Percentiles rank a stretch among this genome's conserved stretches.
These are phyloP conservation scores for Halesus radiatus DNA, from an alignment of 1,140 invertebrate species.

Conservation along the genomic window DNA sequence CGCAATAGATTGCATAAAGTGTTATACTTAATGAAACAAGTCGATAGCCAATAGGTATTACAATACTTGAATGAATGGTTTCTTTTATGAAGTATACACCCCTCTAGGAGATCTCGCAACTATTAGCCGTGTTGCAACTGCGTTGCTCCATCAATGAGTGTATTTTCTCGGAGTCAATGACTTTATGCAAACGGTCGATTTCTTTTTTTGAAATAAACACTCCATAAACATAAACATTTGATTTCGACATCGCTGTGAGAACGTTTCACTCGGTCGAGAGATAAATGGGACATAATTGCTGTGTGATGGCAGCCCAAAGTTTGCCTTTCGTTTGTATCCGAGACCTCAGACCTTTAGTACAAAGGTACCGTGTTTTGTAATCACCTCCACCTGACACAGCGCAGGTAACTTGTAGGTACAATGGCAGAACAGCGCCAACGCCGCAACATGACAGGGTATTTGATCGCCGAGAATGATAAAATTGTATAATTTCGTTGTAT, in stretches of 20 bases:
- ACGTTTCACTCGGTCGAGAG: slow-evolving; percentile 34
- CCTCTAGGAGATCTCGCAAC: not conserved
- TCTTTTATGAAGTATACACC: slow-evolving; percentile 5
- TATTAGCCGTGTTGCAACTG: slow-evolving; percentile 7
- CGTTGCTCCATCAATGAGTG: slow-evolving; percentile 32
- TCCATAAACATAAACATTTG: slow-evolving; percentile 39
- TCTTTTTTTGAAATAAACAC: slow-evolving; percentile 41
- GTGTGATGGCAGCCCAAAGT: slow-evolving; percentile 9
- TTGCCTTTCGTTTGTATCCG: slow-evolving; percentile 19
- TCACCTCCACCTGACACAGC: not conserved
- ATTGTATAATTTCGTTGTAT: too few species aligned
- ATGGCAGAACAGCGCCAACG: not conserved
- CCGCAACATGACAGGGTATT: not conserved
- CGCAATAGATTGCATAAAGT: too few species aligned
- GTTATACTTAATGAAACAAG: too few species aligned
- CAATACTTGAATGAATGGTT: too few species aligned
- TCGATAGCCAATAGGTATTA: too few species aligned
- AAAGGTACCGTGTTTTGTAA: slow-evolving; percentile 7
- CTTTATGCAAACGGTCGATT: slow-evolving; percentile 35
- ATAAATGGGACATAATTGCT: slow-evolving; percentile 34
- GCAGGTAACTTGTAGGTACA: too few species aligned
- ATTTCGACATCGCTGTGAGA: slow-evolving; percentile 40
- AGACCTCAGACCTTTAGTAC: not conserved
- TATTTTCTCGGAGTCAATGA: slow-evolving; percentile 29
- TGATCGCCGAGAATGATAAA: not conserved